Base-by-base conservation (phyloP, 2,888 invertebrate genomes). In the Caenorhabditis japonica region DNA sequence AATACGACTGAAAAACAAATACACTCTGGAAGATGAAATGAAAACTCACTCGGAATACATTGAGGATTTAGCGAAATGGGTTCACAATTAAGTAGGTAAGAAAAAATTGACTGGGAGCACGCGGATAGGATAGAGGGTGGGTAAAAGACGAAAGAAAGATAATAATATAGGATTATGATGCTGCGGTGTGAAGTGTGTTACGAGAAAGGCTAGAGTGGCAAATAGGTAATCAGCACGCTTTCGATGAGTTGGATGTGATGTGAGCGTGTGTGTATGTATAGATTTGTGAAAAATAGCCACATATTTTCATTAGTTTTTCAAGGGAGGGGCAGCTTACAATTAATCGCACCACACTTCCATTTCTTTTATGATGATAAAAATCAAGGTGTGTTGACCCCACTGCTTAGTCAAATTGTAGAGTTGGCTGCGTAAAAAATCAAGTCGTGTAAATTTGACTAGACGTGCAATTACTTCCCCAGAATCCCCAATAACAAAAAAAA, bases 121-220 rank as follows among this genome's bases (percentile, higher is more conserved):
- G 25, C 12, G 43, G 15, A 30, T 34, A 43, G 19, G 43, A 19
- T 36, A 55, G 47, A 46, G n/a, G 38, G 51, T 41, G 38, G 36
- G 34, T 34, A 33, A 30, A 41, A 39, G 47, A n/a, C 23, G 41
- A 21, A 41, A 12, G n/a, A 8, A n/a, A 13, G 15, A 64, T 64
- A 64, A 64, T 64, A 64, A 64, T 64, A 64, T 55, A 55, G 64
- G 64, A 64, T 64, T 64, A 64, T 55, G 62, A 62, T 39, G 44
- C 25, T 17, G 3, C 39, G 13, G 10, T 13, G 27, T 7, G 41
- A 38, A 33, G 21, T 12, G 17, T 12, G 15, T 21, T 7, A 10
- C 10, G 5, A 10, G 30, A 39, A 12, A 25, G 27, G 33, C 56
- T 19, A 41, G 15, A 27, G 19, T 21, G 15, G 15, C 25, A 36